Evolutionary conservation across 2,113 vertebrate species (phyloP).

Genomic region (Sprattus sprattus): DNA sequence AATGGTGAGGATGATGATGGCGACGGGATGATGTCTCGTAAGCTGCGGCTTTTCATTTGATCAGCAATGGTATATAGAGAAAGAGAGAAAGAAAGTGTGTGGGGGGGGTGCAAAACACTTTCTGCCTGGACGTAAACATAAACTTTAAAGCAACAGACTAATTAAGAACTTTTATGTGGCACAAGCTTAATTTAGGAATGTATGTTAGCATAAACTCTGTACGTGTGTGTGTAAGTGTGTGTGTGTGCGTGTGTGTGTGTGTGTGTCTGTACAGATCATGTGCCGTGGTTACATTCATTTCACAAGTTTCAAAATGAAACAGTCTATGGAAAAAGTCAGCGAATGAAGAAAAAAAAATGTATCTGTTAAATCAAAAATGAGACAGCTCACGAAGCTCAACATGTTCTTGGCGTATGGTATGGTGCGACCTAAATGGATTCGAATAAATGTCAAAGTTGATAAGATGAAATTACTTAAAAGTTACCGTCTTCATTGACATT

Average conservation of each 20-base stretch:
- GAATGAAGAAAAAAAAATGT: neutral
- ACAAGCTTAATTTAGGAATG: neutral
- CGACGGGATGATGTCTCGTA: neutral
- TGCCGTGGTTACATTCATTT: neutral
- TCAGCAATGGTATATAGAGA: neutral
- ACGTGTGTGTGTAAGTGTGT: neutral
- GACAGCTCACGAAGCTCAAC: neutral
- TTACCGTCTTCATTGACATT: too few relatives aligned
- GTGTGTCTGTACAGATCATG: neutral
- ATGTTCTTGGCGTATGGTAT: neutral
- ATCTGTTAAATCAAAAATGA: neutral
- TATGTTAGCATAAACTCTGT: neutral
- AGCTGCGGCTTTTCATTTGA: neutral
- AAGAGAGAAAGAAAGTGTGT: neutral
- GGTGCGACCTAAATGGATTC: neutral
- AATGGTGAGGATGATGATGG: slow-evolving; percentile 8
- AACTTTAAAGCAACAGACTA: neutral
- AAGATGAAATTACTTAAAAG: neutral
- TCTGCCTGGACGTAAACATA: neutral
- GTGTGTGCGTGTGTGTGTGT: neutral
- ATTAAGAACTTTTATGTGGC: slow-evolving; percentile 15
- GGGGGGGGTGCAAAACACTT: neutral
- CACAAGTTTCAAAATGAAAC: neutral
- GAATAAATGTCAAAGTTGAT: neutral
- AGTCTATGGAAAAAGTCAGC: neutral